These are phyloP conservation scores for Eurytoma adleriae DNA, from an alignment of 2,888 invertebrate genomes.

Conservation along the genomic window DNA sequence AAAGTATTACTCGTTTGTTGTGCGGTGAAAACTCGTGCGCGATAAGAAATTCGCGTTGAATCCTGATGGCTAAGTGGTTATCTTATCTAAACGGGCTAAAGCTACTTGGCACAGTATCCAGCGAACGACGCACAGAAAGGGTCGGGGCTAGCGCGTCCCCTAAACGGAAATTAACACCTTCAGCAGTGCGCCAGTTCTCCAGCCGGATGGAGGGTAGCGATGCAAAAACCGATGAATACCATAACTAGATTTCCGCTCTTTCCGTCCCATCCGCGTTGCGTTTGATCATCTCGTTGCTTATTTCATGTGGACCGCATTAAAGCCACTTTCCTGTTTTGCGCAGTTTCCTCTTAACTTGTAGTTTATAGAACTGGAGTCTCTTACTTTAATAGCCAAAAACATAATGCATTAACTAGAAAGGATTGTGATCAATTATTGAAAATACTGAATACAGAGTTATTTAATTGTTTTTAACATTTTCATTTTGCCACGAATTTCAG, in stretches of 20 bases:
- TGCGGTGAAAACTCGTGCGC: slow-evolving; percentile 2
- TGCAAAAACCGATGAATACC: slow-evolving; percentile 71
- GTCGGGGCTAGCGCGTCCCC: slow-evolving; percentile 56
- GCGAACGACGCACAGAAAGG: slow-evolving; percentile 12
- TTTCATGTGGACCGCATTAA: too few species aligned
- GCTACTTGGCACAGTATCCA: slow-evolving; percentile 27
- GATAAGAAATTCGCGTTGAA: slow-evolving; percentile 65
- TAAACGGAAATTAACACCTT: slow-evolving; percentile 75
- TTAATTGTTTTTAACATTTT: too few species aligned
- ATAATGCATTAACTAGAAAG: too few species aligned
- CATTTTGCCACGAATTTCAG: too few species aligned
- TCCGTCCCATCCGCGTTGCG: not conserved
- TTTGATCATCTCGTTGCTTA: too few species aligned
- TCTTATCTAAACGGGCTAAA: slow-evolving; percentile 72
- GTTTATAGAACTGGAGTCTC: too few species aligned
- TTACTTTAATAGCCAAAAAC: too few species aligned
- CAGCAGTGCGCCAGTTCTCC: slow-evolving; percentile 30
- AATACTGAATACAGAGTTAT: too few species aligned
- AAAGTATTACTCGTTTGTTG: slow-evolving; percentile 1
- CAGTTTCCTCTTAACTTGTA: too few species aligned
- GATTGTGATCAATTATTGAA: too few species aligned
- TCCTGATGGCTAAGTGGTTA: slow-evolving; percentile 72
- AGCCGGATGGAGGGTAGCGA: slow-evolving; percentile 55
- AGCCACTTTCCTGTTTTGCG: too few species aligned
- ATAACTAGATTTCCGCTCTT: slow-evolving; percentile 56